phyloP scores from a whole-genome alignment of 2,797 vertebrate species.

The Cirrhinus molitorella region DNA sequence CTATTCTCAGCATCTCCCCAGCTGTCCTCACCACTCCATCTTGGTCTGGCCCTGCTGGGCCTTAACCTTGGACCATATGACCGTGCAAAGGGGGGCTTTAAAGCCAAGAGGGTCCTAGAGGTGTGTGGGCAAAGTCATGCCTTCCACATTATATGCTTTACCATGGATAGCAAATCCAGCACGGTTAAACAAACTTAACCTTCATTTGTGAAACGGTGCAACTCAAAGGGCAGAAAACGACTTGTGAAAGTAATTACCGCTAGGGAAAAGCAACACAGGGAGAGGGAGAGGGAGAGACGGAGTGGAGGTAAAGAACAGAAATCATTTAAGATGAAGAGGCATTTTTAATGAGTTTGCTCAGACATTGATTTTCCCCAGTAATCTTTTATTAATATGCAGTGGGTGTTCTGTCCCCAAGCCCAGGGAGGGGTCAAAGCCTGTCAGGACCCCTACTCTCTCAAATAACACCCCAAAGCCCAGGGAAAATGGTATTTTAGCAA shows the following conservation, averaged over 20 bases:
- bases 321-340: conserved; percentile 89
- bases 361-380: conserved; percentile 98
- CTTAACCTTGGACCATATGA: conserved; percentile 86
- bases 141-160: conserved; percentile 95
- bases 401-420: conserved; percentile 83
- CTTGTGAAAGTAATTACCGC: conserved; percentile 94
- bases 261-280: conserved; percentile 70
- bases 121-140: conserved; percentile 80
- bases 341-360: conserved; percentile 95
- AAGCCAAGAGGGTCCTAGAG: conserved; percentile 67
- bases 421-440: conserved; percentile 87
- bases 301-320: conserved; percentile 73
- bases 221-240: conserved; percentile 93
- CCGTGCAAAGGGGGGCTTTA: background rate
- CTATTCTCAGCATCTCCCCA: background rate
- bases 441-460: conserved; percentile 86
- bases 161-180: conserved; percentile 97
- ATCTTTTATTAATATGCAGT: conserved; percentile 99
- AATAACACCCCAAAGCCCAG: conserved; percentile 90
- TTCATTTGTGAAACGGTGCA: conserved; percentile 97
- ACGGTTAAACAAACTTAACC: conserved; percentile 99
- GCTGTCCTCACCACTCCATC: background rate
- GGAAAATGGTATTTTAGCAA: conserved; percentile 99
- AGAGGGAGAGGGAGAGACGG: conserved; percentile 57
- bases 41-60: conserved; percentile 62